phyloP scores from a whole-genome alignment of 1,140 invertebrate species.

The Lepidurus apus region DNA sequence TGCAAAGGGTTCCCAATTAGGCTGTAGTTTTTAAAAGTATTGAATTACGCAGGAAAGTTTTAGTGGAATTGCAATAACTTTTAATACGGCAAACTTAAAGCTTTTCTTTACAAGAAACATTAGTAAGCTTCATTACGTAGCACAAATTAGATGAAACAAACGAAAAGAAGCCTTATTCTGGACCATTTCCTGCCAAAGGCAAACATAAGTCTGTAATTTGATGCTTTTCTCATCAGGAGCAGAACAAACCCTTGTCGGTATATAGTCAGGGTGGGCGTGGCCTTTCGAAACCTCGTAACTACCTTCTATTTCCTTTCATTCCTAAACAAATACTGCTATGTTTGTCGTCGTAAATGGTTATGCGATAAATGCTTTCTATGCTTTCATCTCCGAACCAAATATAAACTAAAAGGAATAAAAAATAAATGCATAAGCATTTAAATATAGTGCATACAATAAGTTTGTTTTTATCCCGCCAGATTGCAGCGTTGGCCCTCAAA shows the following conservation, averaged over 20 bases:
- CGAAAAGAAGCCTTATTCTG: not conserved
- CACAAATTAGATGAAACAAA: not conserved
- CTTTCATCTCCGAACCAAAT: too few species aligned
- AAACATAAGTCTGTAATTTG: slow-evolving; percentile 16
- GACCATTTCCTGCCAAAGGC: not conserved
- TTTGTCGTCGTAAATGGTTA: too few species aligned
- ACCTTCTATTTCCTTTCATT: not conserved
- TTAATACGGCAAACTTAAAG: too few species aligned
- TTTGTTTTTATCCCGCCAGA: not conserved
- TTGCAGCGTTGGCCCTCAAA: not conserved
- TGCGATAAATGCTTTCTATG: too few species aligned
- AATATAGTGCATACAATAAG: too few species aligned
- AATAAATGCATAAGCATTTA: too few species aligned
- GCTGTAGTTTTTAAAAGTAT: too few species aligned
- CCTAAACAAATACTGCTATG: too few species aligned
- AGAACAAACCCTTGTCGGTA: not conserved
- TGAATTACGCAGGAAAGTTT: too few species aligned
- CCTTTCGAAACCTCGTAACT: not conserved
- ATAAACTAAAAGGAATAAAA: too few species aligned
- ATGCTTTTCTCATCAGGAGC: slow-evolving; percentile 11
- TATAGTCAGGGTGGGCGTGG: not conserved
- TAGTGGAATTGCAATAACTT: too few species aligned
- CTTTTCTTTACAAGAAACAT: not conserved
- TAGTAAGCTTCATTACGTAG: not conserved
- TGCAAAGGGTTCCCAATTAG: too few species aligned